A percentile compares a stretch with the other conserved stretches of the same genome.
Evolutionary conservation across 2,113 vertebrate species (phyloP).

Genomic region (Condylura cristata): DNA sequence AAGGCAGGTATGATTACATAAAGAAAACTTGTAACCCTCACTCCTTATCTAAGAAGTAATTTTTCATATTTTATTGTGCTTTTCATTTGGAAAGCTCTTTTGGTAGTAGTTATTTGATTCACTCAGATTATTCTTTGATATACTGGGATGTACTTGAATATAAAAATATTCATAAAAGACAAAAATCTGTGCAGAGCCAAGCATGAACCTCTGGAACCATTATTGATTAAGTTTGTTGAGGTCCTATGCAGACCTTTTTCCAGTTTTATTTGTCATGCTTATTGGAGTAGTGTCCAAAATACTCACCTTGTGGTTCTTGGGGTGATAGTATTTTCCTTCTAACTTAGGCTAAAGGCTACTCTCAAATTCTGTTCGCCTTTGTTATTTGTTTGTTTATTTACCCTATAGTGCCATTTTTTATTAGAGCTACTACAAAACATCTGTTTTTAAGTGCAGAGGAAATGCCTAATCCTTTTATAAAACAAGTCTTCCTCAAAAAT

Average conservation of each 20-base stretch:
- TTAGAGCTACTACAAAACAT: background rate
- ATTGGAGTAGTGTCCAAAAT: background rate
- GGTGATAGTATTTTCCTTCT: background rate
- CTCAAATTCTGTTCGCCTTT: background rate
- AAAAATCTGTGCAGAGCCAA: background rate
- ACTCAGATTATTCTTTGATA: background rate
- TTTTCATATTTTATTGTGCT: background rate
- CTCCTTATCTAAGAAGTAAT: background rate
- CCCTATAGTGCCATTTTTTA: background rate
- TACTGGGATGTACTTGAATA: background rate
- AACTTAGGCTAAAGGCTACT: background rate
- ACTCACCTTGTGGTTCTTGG: background rate
- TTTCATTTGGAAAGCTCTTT: constrained; percentile 43
- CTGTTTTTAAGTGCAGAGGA: background rate
- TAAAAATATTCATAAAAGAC: constrained; percentile 7
- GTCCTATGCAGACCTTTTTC: background rate
- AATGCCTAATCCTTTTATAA: background rate
- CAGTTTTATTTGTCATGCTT: background rate
- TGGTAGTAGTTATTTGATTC: background rate
- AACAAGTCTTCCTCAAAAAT: background rate
- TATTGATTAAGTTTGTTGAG: background rate
- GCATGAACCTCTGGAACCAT: background rate
- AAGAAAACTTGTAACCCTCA: background rate
- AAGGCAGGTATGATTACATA: background rate
- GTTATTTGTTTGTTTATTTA: background rate